Base-by-base conservation (phyloP, 2,888 invertebrate genomes). In the Drosophila paramelanica region DNA sequence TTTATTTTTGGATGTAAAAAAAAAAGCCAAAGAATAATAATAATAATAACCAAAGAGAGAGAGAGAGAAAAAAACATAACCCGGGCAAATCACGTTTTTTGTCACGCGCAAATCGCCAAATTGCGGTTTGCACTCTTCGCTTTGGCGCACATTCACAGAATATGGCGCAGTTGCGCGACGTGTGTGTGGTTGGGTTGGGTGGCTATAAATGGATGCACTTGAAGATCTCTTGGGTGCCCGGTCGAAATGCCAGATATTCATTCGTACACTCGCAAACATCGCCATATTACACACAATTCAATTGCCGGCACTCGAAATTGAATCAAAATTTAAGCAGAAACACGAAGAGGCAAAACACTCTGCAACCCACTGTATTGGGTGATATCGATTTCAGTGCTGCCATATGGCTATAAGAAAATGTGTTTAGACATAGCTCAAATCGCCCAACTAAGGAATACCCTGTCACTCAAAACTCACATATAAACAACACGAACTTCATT, bases 41-140 rank as follows among this genome's bases (percentile, higher is more conserved):
- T n/a, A 33, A 43, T 60, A 38, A 42, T 42, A 33, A 31, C 14
- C 13, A 39, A 43, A 25, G 42, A 27, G 8, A 20, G n/a, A 36
- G 17, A 17, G 17, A 17, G 17, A 17, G 17, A 3, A 41, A 39
- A 8, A 31, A 39, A 14, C 36, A 50, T 17, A 17, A 17, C 38
- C 57, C 42, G 14, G 7, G 31, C 41, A 56, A 62, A 73, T 73
- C 75, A 75, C 78, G 78, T 78, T 75, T 75, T 73, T 65, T 73
- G 74, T 75, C 75, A 75, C 78, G 78, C 74, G 78, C 57, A 72
- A 77, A 67, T 38, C 39, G 57, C 23, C 43, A 39, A 77, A 14
- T 56, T 61, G 49, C 25, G 10, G 46, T 66, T 71, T 50, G 14
- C 27, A 38, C 8, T 52, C 25, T 66, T 42, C 38, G 13, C 17